Evolutionary conservation across 92 coral and sea anemone species (phyloP), one percentile per base, ranked within the genome.

Genomic region (Epizoanthus scotinus): DNA sequence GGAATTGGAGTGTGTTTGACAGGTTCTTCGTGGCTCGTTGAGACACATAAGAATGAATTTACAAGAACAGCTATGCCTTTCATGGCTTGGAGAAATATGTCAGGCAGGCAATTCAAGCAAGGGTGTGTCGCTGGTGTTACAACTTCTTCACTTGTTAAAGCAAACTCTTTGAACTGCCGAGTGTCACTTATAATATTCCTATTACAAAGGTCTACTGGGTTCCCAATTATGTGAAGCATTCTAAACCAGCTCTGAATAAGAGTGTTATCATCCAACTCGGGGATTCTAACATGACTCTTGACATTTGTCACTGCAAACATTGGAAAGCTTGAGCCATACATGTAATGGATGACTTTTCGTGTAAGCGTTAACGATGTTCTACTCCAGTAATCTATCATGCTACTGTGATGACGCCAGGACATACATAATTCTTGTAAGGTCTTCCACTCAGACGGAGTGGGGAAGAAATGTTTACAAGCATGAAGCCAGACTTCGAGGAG

Each of bases 201-300:
- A 84, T 93, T 84, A 60, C 98, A 91, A 10, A 96, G 90, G 78
- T 96, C 98, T 9, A 93, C 93, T 31, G 99, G 99, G 77, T 96
- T 91, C 14, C 99, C 98, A 59, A 96, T 87, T 47, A 96, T 86
- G 71, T 96, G 99, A 26, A 96, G 96, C 60, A 96, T 93, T 79
- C 99, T 73, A 73, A 96, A 96, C 99, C 99, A 96, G 57, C 96
- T 89, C 64, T 96, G 99, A 20, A 96, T 89, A 40, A 96, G 93
- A 7, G 89, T 85, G 15, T 90, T 91, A 31, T 83, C 86, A 53
- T 72, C 86, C 67, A 92, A 70, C 12, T 82, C 91, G 20, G 99
- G 99, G 52, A 96, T 82, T 24, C 84, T 90, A 61, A 96, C 93
- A 34, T 96, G 97, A 82, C 90, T 91, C 67, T 91, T 96, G 87